Base-by-base conservation (phyloP, 2,888 invertebrate genomes). In the Ceraclea dissimilis region DNA sequence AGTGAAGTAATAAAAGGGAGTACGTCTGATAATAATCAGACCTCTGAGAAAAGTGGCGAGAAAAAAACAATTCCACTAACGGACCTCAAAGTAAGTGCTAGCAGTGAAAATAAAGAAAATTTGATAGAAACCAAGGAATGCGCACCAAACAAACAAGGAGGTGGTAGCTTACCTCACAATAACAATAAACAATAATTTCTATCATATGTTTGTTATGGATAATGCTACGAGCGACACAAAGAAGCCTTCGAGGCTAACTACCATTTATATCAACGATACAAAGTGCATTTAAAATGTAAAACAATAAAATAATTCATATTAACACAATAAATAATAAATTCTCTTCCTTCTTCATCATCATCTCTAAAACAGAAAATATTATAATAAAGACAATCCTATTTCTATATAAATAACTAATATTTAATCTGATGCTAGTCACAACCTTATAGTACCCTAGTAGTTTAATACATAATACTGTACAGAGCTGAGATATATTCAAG, bases 101-200 rank as follows among this genome's bases (percentile, higher is more conserved):
- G 47, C 47, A n/a, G n/a, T 20, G 13, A 48, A 54, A 33, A 31
- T 13, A 21, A 22, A 13, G 39, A 52, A 17, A 33, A 43, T 21
- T 21, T 19, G 20, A 16, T 20, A 46, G 34, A 53, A 53, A 53
- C 17, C 18, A 49, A 52, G 20, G 50, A 33, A 20, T 53, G 22
- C n/a, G 34, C 22, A 26, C 26, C 39, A 19, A 34, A 49, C 31
- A 39, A 49, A 44, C 33, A 52, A 52, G n/a, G n/a, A n/a, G 16
- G 52, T 52, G 52, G 44, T n/a, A 16, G 39, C 13, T 39, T 39
- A 39, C 39, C 39, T 39, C 39, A 51, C 5, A 39, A 26, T 10
- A 26, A 26, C 26, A 39, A 39, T 13, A 39, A 39, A 13, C 16
- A 39, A 39, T 39, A 16, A 10, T 26, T 39, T 39, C 13, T n/a